Evolutionary conservation across 2,797 vertebrate species (phyloP).

Genomic region (Phylloscopus collybita): DNA sequence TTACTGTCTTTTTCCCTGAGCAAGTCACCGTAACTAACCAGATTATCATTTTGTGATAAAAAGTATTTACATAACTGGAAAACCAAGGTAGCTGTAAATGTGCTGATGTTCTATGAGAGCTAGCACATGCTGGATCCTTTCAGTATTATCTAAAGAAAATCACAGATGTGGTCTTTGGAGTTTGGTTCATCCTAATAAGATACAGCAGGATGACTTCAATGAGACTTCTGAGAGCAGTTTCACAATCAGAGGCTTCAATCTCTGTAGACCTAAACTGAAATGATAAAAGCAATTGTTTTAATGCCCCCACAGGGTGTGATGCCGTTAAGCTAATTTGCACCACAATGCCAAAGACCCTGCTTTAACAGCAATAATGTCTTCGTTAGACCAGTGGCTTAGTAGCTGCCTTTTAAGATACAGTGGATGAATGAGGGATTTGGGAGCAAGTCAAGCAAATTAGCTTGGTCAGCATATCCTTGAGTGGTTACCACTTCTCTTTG

Average conservation of each 20-base stretch:
- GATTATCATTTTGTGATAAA: conserved; percentile 43
- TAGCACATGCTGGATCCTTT: neutral
- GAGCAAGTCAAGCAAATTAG: conserved; percentile 24
- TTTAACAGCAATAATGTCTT: conserved; percentile 32
- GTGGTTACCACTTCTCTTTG: neutral
- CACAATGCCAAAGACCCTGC: conserved; percentile 14
- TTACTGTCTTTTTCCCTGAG: neutral
- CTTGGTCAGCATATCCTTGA: conserved; percentile 16
- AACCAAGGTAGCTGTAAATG: neutral
- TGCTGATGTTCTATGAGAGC: neutral
- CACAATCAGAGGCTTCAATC: conserved; percentile 13
- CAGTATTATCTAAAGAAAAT: neutral
- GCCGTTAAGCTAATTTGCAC: conserved; percentile 38
- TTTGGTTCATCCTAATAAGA: conserved; percentile 33
- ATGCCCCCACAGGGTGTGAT: conserved; percentile 54
- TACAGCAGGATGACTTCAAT: conserved; percentile 25
- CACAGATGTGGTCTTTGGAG: neutral
- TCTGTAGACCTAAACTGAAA: conserved; percentile 45
- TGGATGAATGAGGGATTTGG: conserved; percentile 6
- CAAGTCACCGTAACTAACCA: neutral
- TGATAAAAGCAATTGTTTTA: conserved; percentile 54
- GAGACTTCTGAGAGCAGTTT: conserved; percentile 54
- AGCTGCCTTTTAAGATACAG: conserved; percentile 23
- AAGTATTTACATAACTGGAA: neutral
- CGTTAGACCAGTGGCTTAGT: conserved; percentile 17